Base-by-base conservation (phyloP, 2,113 vertebrate species). In the Catharus bicknelli region DNA sequence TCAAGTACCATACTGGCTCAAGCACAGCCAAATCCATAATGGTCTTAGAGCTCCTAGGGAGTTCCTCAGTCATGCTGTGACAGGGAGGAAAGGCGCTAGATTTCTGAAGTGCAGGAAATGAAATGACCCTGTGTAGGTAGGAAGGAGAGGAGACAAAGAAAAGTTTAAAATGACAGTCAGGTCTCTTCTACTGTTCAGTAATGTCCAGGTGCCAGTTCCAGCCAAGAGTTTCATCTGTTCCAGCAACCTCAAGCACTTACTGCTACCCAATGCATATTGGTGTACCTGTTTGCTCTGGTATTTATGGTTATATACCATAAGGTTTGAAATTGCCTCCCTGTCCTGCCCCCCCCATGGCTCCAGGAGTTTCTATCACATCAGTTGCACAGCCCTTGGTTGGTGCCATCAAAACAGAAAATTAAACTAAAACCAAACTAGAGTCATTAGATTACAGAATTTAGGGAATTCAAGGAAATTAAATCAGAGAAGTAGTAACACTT, bases 31-130 rank as follows among this genome's bases (percentile, higher is more conserved):
- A 67, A 82, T 27, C 25, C 45, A 36, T 43, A 50, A 80, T 17
- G 10, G 4, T 57, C 2, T 64, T 68, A 21, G 16, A 26, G 13
- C 2, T 83, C 16, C n/a, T 4, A 2, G 7, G 4, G 4, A 42
- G 4, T 16, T 59, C 15, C n/a, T 57, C 27, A 21, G 42, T 64
- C 36, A 69, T 40, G 21, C 18, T 30, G 13, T 40, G 45, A 16
- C 3, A 81, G 11, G 16, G 7, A 79, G 29, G 27, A 74, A 78
- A 78, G 21, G 6, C 48, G 36, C 9, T 66, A 47, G 23, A 42
- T 7, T 82, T 63, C 26, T 72, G 40, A 59, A 85, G 7, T 26
- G 22, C 11, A 26, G 29, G 13, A 64, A 16, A 30, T 43, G 0
- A 88, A 89, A 78, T 34, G 4, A 67, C 7, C 5, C 19, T 82